phyloP scores from a whole-genome alignment of 2,888 invertebrate species.

The Tenthredo livida region DNA sequence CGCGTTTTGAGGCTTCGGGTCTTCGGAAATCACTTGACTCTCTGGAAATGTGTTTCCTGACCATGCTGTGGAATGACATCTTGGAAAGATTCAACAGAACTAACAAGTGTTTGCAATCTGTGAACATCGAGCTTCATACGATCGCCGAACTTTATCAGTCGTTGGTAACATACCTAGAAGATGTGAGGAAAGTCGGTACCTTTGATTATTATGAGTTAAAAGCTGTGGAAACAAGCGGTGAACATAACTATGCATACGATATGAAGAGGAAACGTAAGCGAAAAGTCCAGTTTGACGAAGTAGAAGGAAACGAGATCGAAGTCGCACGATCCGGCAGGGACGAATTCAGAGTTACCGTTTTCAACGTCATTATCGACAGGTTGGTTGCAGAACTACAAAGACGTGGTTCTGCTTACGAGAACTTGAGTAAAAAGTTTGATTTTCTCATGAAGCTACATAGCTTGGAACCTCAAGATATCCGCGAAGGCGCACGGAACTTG shows the following conservation, averaged over 20 bases:
- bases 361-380: slow-evolving; percentile 47
- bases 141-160: slow-evolving; percentile 41
- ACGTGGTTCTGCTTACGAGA: slow-evolving; percentile 25
- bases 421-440: slow-evolving; percentile 34
- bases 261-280: slow-evolving; percentile 24
- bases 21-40: slow-evolving; percentile 37
- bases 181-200: slow-evolving; percentile 44
- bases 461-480: slow-evolving; percentile 31
- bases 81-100: slow-evolving; percentile 52
- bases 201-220: slow-evolving; percentile 48
- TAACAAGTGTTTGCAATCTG: slow-evolving; percentile 55
- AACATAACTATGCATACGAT: slow-evolving; percentile 27
- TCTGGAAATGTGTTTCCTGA: slow-evolving; percentile 56
- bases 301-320: slow-evolving; percentile 32
- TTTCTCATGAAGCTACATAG: slow-evolving; percentile 22
- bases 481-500: background rate
- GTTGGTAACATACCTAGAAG: slow-evolving; percentile 41
- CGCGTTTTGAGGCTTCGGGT: slow-evolving; percentile 49
- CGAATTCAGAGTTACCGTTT: slow-evolving; percentile 37
- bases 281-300: slow-evolving; percentile 28
- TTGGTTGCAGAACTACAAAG: slow-evolving; percentile 28
- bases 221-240: slow-evolving; percentile 33
- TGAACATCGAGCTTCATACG: slow-evolving; percentile 42
- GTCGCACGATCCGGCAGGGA: slow-evolving; percentile 33
- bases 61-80: slow-evolving; percentile 53